Percentiles rank a stretch among this genome's conserved stretches.
Conservation (phyloP, 23 tunicate species). For the Botrylloides violaceus region DNA sequence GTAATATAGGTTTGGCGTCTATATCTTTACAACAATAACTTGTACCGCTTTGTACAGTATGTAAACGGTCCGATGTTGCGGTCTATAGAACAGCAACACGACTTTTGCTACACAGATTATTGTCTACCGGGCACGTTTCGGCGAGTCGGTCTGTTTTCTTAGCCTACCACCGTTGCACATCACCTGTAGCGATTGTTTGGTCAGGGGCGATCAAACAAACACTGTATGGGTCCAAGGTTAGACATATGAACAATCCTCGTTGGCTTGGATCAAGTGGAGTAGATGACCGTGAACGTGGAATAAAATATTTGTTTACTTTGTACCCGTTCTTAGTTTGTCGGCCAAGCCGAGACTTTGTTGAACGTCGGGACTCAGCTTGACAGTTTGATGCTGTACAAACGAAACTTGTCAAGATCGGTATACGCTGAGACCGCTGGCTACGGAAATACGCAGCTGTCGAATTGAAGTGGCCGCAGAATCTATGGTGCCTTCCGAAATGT, state of each 20-base stretch:
- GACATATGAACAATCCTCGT: neutral
- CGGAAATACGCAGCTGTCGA: slow-evolving; percentile 1
- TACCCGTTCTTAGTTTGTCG: neutral
- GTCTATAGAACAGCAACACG: too few species aligned
- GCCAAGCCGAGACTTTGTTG: neutral
- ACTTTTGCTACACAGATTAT: too few species aligned
- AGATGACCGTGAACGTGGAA: neutral
- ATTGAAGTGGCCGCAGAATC: neutral
- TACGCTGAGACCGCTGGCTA: neutral
- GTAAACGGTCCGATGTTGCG: too few species aligned
- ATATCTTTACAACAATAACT: too few species aligned
- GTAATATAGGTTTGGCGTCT: too few species aligned
- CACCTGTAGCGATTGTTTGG: neutral
- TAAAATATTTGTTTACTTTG: neutral
- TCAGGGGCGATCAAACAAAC: neutral
- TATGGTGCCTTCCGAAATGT: neutral
- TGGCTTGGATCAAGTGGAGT: neutral
- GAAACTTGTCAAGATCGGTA: neutral
- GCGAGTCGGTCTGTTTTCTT: neutral
- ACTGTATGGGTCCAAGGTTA: neutral
- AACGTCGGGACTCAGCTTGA: neutral
- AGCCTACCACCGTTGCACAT: neutral
- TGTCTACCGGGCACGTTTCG: neutral
- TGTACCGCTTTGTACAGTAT: too few species aligned
- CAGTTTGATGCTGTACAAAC: slow-evolving; percentile 1